A percentile compares a stretch with the other conserved stretches of the same genome.
phyloP scores from a whole-genome alignment of 2,113 vertebrate genomes.

The Eulacestoma nigropectus region DNA sequence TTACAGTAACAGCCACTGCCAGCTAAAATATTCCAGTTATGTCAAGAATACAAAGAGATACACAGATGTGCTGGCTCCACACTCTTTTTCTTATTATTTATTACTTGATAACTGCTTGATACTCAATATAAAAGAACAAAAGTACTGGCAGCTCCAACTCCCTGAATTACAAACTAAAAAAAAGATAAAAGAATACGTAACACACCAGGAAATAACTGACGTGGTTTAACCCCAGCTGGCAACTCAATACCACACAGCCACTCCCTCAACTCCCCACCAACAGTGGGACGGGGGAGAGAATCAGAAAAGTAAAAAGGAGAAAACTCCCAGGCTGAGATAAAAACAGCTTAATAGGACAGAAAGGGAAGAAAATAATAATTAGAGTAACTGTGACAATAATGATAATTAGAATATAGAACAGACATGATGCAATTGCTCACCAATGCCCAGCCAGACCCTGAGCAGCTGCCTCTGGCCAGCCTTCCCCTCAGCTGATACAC shows the following conservation, averaged over 20 bases:
- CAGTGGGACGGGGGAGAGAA: background rate
- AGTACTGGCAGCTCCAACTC: background rate
- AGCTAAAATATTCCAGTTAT: background rate
- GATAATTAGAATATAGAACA: background rate
- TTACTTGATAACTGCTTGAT: background rate
- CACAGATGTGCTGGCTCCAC: background rate
- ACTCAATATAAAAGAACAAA: background rate
- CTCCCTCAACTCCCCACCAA: background rate
- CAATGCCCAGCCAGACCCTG: background rate
- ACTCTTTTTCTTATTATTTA: background rate
- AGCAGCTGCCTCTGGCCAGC: background rate
- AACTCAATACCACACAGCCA: background rate
- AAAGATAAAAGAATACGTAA: background rate
- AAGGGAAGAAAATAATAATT: background rate
- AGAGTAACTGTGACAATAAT: background rate
- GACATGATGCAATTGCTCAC: background rate
- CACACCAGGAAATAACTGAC: background rate
- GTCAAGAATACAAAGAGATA: background rate
- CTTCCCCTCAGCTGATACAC: background rate
- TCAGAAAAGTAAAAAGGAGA: background rate
- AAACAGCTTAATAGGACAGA: background rate
- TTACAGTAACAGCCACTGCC: background rate
- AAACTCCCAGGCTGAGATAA: background rate
- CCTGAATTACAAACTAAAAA: background rate
- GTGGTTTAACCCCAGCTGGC: background rate